A percentile compares a stretch with the other conserved stretches of the same genome.
These are phyloP conservation scores for Empidonax traillii DNA, from an alignment of 2,113 vertebrate species.

Conservation along the genomic window DNA sequence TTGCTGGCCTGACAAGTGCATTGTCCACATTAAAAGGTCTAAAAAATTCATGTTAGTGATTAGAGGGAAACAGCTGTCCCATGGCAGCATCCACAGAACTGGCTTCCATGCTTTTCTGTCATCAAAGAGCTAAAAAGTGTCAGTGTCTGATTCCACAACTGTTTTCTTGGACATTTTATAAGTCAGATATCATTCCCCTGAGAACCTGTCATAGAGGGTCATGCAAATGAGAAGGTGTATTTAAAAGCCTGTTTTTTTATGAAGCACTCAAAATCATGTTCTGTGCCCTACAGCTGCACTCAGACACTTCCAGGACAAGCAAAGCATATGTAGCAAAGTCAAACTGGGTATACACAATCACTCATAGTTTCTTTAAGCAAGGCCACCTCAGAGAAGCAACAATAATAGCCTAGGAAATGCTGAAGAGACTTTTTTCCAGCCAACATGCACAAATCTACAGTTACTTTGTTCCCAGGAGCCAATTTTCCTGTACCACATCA, in stretches of 20 bases:
- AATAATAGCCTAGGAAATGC: neutral
- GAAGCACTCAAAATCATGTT: neutral
- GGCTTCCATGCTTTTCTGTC: neutral
- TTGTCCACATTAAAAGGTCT: neutral
- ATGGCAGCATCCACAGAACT: fast-evolving
- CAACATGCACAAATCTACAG: neutral
- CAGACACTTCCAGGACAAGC: neutral
- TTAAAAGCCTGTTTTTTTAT: neutral
- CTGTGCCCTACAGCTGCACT: neutral
- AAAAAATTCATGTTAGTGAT: neutral
- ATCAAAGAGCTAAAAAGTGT: neutral
- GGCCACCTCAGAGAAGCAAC: neutral
- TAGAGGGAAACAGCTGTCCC: neutral
- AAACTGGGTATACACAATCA: neutral
- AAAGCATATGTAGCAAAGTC: neutral
- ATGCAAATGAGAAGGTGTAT: neutral
- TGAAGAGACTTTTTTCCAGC: neutral
- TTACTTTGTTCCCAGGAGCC: neutral
- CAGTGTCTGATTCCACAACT: neutral
- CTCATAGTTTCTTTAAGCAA: neutral
- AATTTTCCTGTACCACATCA: neutral
- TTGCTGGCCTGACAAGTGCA: neutral
- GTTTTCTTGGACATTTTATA: neutral
- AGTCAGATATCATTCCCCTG: neutral
- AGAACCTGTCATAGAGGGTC: neutral